Evolutionary conservation across 2,888 invertebrate genomes (phyloP), one percentile per base, ranked within the genome.

Genomic region (Catocala sponsa): DNA sequence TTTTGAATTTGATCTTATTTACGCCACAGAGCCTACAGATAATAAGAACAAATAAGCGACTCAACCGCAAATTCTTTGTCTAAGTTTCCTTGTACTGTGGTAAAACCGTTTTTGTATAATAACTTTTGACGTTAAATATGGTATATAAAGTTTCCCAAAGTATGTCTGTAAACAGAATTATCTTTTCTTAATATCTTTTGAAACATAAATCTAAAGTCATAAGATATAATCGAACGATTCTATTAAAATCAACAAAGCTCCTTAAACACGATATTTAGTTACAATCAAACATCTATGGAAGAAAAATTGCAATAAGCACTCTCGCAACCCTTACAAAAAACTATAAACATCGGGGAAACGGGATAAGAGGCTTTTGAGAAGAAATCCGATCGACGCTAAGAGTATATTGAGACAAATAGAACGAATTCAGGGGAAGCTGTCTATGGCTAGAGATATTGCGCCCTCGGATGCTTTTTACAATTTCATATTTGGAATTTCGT

Each of bases 301-400:
- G 9, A 35, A 62, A 38, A 52, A 56, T 47, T 35, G 32, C 57
- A 52, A 46, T 46, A 59, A 63, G 59, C 41, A 55, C 55, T 69
- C 59, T 55, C 48, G 51, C 41, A 53, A 51, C 12, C 47, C 57
- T 33, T 53, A 60, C 55, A 68, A 74, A 9, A 75, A 73, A 78
- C 72, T 73, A 76, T 72, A 79, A 77, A 78, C 71, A 71, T 46
- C 35, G 68, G 74, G 76, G 72, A 80, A 83, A 81, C 79, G 65
- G 81, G 80, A 82, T 87, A 86, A 86, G 83, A 83, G 80, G 87
- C 86, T 86, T 86, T 81, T 71, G 59, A 70, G 58, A 75, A 70
- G 68, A 78, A 83, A 83, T 83, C 85, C 85, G 83, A 81, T 83
- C 79, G 80, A 86, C 82, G 80, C 80, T 74, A 77, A 77, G 79